Percentiles rank a stretch among this genome's conserved stretches.
Evolutionary conservation across 1,140 invertebrate species (phyloP).

Genomic region (Grapholita molesta): DNA sequence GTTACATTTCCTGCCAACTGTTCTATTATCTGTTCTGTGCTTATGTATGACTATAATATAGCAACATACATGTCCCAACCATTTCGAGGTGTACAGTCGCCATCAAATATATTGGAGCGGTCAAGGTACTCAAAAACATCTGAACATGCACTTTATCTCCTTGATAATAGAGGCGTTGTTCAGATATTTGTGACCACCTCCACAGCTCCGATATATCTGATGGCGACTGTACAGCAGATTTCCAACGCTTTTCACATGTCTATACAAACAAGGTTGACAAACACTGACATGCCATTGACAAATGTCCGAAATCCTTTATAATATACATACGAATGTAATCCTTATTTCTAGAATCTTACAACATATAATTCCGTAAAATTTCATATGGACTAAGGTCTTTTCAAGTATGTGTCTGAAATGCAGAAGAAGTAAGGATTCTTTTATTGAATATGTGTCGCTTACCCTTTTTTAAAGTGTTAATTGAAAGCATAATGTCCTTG

Average conservation of each 20-base stretch:
- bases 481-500: too few relatives aligned
- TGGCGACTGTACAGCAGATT: not conserved
- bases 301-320: not conserved
- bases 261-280: slow-evolving; percentile 20
- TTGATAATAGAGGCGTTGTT: too few relatives aligned
- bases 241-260: slow-evolving; percentile 23
- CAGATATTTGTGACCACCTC: too few relatives aligned
- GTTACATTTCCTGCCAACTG: too few relatives aligned
- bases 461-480: not conserved
- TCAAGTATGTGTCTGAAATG: not conserved
- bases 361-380: not conserved
- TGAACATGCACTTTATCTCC: too few relatives aligned
- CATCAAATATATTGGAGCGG: too few relatives aligned
- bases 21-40: not conserved
- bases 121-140: too few relatives aligned
- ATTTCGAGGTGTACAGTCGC: not conserved
- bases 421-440: not conserved
- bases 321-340: not conserved
- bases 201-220: too few relatives aligned
- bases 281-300: not conserved
- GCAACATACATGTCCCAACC: not conserved
- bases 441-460: not conserved
- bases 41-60: not conserved
- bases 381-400: not conserved
- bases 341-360: not conserved